phyloP scores from a whole-genome alignment of 2,888 invertebrate species.

The Agriopis leucophaearia region DNA sequence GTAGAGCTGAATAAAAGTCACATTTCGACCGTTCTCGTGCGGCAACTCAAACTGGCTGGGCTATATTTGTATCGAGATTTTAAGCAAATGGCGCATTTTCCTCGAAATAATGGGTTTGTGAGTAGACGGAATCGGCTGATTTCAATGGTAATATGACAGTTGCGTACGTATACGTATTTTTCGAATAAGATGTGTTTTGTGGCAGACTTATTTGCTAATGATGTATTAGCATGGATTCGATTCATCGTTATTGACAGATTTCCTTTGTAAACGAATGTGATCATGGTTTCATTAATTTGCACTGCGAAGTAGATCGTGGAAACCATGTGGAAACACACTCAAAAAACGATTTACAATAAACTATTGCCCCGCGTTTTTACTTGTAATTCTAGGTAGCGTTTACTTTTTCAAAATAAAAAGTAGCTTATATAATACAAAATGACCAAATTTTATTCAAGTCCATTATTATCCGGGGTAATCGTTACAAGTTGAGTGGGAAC shows the following conservation, averaged over 20 bases:
- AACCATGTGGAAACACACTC: no score
- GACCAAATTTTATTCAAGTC: no score
- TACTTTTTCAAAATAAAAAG: no score
- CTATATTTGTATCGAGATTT: slow-evolving; percentile 66
- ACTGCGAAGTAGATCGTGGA: no score
- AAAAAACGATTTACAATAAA: no score
- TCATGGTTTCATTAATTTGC: no score
- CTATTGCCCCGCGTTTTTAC: background rate
- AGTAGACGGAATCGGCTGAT: slow-evolving; percentile 64
- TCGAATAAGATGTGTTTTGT: slow-evolving; percentile 2
- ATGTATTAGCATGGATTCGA: slow-evolving; percentile 2
- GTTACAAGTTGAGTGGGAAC: no score
- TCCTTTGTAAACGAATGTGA: background rate
- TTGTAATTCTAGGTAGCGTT: no score
- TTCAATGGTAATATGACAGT: slow-evolving; percentile 63
- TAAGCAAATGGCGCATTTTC: slow-evolving; percentile 68
- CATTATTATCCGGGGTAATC: no score
- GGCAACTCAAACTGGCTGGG: slow-evolving; percentile 22
- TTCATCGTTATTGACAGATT: background rate
- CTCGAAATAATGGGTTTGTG: slow-evolving; percentile 60
- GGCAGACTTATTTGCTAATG: slow-evolving; percentile 8
- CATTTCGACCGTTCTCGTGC: slow-evolving; percentile 57
- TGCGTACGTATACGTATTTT: slow-evolving; percentile 9
- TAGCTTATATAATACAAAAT: no score
- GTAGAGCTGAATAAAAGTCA: slow-evolving; percentile 62